A percentile compares a stretch with the other conserved stretches of the same genome.
phyloP scores from a whole-genome alignment of 2,113 vertebrate genomes.

The Machaerirhynchus nigripectus region DNA sequence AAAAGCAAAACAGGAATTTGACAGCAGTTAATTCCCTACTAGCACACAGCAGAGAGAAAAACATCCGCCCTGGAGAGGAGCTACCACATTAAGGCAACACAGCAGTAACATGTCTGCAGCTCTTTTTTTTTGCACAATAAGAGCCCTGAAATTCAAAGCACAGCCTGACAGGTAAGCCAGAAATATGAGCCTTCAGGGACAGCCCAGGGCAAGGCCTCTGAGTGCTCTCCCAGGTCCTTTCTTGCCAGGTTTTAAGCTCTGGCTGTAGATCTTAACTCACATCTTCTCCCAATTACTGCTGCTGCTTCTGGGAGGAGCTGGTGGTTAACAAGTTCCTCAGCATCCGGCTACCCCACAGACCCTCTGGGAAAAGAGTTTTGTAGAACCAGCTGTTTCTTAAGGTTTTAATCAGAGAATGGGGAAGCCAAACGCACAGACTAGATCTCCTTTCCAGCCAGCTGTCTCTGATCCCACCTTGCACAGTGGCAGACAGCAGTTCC shows the following conservation, averaged over 20 bases:
- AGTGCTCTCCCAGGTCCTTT: background rate
- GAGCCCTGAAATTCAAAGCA: background rate
- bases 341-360: background rate
- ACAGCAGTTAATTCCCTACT: background rate
- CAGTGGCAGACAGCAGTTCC: background rate
- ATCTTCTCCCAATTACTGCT: slow-evolving; percentile 39
- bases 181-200: background rate
- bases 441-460: background rate
- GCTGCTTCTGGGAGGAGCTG: background rate
- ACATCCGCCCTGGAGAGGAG: background rate
- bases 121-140: background rate
- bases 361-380: background rate
- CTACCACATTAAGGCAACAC: background rate
- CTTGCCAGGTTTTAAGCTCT: slow-evolving; percentile 29
- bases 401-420: background rate
- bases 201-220: background rate
- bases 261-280: slow-evolving; percentile 10
- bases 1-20: background rate
- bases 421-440: background rate
- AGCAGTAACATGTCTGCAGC: background rate
- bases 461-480: background rate
- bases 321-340: background rate
- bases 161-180: background rate
- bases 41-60: background rate
- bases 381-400: slow-evolving; percentile 1